Evolutionary conservation across 2,888 invertebrate genomes (phyloP), one percentile per base, ranked within the genome.

Genomic region (Drosophila leonis): DNA sequence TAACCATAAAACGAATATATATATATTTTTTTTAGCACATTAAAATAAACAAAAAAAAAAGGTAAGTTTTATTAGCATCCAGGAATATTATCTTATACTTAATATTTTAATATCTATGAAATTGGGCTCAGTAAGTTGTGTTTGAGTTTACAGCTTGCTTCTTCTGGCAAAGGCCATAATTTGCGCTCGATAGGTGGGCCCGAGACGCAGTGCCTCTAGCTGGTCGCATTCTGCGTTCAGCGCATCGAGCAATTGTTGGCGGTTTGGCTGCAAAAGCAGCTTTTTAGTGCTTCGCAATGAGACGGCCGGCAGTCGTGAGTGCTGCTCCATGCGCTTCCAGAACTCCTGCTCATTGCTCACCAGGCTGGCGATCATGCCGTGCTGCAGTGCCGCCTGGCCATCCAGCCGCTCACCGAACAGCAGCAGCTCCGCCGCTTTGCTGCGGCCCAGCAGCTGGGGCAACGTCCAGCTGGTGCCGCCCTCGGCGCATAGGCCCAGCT

Each of bases 381-480:
- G 94, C 33, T 95, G 93, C 46, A 95, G 93, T 0, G 98, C 98
- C 93, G 98, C 97, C 63, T 94, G 87, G 0, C 97, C 98, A 46
- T 94, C 94, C 91, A 98, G 94, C 93, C 95, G 97, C 82, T 96
- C 94, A 85, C 96, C 97, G 81, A 97, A 95, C 62, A 95, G 88
- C 69, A 95, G 90, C 94, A 95, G 93, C 87, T 95, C 94, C 4
- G 93, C 88, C 13, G 95, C 95, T 94, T 96, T 97, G 72, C 96
- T 95, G 69, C 94, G 94, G 13, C 98, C 98, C 94, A 99, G 95
- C 56, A 98, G 93, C 87, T 94, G 94, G 0, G 98, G 97, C 92
- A 98, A 98, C 56, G 95, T 96, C 88, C 95, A 96, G 29, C 97
- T 95, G 3, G 98, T 97, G 88, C 97, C 97, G 9, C 96, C 98